Evolutionary conservation across 1,140 invertebrate species (phyloP).

Genomic region (Aphelenchoides fujianensis): DNA sequence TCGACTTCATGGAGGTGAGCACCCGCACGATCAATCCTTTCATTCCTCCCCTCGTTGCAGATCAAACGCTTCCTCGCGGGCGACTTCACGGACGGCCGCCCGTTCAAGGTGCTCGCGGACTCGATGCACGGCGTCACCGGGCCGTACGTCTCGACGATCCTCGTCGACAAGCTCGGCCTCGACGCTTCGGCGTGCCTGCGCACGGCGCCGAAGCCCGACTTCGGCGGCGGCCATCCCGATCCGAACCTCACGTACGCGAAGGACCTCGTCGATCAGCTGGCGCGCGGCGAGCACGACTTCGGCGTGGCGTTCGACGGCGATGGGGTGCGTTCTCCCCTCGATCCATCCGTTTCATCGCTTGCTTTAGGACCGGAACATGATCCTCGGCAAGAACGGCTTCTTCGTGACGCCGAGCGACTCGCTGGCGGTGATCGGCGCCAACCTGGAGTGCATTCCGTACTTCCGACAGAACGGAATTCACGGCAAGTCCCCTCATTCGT

Average conservation of each 20-base stretch:
- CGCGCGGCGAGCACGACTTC: conserved; percentile 79
- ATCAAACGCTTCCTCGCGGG: conserved; percentile 76
- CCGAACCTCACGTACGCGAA: conserved; percentile 94
- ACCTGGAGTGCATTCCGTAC: conserved; percentile 88
- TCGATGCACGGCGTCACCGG: conserved; percentile 95
- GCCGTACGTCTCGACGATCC: conserved; percentile 85
- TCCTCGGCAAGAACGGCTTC: conserved; percentile 90
- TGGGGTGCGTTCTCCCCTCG: conserved; percentile 75
- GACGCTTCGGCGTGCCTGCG: conserved; percentile 33
- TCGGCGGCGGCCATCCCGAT: conserved; percentile 91
- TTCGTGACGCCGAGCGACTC: conserved; percentile 97
- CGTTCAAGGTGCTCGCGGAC: conserved; percentile 83
- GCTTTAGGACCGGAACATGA: conserved; percentile 84
- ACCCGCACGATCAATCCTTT: neutral
- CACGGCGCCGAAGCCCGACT: conserved; percentile 72
- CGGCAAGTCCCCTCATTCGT: conserved; percentile 33
- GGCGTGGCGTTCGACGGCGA: conserved; percentile 99
- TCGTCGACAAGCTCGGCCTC: conserved; percentile 79
- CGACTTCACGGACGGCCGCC: conserved; percentile 66
- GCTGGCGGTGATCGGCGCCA: conserved; percentile 86
- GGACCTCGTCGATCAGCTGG: conserved; percentile 72
- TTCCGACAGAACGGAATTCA: conserved; percentile 72
- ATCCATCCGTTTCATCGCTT: neutral
- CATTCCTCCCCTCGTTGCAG: conserved; percentile 59
- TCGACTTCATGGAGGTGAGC: conserved; percentile 74